phyloP scores from a whole-genome alignment of 2,113 vertebrate genomes.

The Geococcyx californianus region DNA sequence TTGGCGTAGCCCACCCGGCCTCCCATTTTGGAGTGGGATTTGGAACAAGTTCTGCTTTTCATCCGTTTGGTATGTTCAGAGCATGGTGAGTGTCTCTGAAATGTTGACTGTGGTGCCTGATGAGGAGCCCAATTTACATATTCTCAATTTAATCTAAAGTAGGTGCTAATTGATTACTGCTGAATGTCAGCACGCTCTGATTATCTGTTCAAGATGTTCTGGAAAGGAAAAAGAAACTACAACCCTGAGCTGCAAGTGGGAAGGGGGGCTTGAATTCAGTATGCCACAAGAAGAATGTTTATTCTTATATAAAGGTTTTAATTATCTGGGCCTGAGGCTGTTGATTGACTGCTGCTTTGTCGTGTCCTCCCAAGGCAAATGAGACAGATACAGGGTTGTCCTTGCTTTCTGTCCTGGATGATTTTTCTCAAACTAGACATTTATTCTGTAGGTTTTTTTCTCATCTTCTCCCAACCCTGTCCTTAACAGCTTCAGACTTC shows the following conservation, averaged over 20 bases:
- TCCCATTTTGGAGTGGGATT: constrained; percentile 50
- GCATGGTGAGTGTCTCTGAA: constrained; percentile 68
- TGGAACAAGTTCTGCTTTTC: constrained; percentile 62
- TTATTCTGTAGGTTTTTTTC: neutral
- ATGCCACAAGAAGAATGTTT: neutral
- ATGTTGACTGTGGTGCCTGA: constrained; percentile 79
- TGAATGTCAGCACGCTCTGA: constrained; percentile 84
- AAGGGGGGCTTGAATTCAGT: constrained; percentile 23
- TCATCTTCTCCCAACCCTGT: neutral
- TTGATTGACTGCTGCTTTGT: constrained; percentile 14
- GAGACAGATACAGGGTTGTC: neutral
- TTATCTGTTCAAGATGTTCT: constrained; percentile 82
- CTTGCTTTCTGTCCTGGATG: neutral
- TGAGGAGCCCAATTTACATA: constrained; percentile 82
- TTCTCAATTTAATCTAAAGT: constrained; percentile 88
- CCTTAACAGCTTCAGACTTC: neutral
- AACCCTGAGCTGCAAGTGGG: constrained; percentile 49
- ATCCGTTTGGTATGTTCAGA: constrained; percentile 74
- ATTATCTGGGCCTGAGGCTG: constrained; percentile 20
- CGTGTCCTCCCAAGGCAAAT: constrained; percentile 25
- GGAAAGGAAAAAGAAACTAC: constrained; percentile 7
- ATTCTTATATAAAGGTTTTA: constrained; percentile 24
- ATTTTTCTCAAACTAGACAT: neutral
- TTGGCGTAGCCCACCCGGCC: neutral
- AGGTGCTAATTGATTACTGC: constrained; percentile 86